phyloP scores from a whole-genome alignment of 2,888 invertebrate species.

The Homarus gammarus region DNA sequence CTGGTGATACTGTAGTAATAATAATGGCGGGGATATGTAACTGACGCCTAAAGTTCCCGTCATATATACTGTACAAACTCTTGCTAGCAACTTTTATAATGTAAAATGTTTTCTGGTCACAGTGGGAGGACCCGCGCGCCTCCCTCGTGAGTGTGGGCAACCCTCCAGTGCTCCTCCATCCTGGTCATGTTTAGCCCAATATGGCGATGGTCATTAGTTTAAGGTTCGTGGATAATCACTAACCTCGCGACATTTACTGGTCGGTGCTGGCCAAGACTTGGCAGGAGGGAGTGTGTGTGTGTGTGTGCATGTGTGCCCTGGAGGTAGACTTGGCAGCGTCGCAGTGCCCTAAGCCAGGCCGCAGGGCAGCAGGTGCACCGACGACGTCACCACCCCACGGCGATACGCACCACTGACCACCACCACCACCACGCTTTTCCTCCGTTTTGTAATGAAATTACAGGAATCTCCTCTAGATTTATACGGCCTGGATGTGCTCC shows the following conservation, averaged over 20 bases:
- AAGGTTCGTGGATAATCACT: background rate
- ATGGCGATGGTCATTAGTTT: background rate
- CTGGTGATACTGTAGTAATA: no score
- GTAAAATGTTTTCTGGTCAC: no score
- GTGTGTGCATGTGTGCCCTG: background rate
- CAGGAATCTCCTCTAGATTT: background rate
- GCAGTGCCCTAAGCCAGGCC: slow-evolving; percentile 35
- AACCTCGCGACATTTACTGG: background rate
- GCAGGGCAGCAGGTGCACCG: slow-evolving; percentile 32
- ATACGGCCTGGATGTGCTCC: background rate
- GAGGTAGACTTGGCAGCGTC: slow-evolving; percentile 9
- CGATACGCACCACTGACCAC: slow-evolving; percentile 23
- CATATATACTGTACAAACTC: no score
- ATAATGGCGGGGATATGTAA: no score
- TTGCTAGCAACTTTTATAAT: no score
- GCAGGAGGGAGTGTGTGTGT: slow-evolving; percentile 22
- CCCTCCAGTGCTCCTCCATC: no score
- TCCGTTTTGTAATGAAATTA: background rate
- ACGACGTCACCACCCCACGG: slow-evolving; percentile 11
- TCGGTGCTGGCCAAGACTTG: no score
- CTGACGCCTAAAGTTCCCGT: no score
- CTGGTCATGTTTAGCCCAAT: background rate
- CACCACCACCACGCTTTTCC: background rate
- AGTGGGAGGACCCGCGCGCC: no score
- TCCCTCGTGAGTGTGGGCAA: no score